Conservation (phyloP, 2,888 invertebrate species). For the Rutpela maculata region DNA sequence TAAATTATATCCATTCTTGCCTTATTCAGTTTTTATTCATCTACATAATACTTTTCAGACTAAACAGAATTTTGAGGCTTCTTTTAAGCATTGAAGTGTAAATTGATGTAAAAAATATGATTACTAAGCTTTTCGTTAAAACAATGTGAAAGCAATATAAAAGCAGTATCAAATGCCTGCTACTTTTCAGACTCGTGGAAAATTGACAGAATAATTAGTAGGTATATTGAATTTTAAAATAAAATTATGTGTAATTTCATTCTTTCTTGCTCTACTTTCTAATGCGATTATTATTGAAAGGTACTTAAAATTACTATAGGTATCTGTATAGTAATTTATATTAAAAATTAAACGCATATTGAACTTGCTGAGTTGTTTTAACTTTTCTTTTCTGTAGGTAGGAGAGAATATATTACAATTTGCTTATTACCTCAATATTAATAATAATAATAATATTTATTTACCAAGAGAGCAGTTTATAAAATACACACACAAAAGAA, state of each 20-base stretch:
- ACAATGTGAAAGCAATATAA: constrained; percentile 1
- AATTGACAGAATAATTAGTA: constrained; percentile 15
- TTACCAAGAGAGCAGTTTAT: no score
- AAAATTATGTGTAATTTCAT: constrained; percentile 18
- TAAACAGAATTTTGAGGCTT: background rate
- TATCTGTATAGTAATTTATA: no score
- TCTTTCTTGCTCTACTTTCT: background rate
- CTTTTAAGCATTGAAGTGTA: constrained; percentile 1
- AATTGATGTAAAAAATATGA: constrained; percentile 10
- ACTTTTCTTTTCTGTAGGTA: no score
- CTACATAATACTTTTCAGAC: background rate
- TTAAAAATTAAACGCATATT: no score
- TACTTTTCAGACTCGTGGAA: background rate
- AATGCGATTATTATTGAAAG: background rate
- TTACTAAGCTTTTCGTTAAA: constrained; percentile 3
- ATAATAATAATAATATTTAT: no score
- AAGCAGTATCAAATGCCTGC: constrained; percentile 23
- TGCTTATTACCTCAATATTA: no score
- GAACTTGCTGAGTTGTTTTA: no score
- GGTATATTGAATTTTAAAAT: constrained; percentile 12
- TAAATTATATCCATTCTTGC: background rate
- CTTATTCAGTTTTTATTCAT: background rate
- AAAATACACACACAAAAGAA: no score
- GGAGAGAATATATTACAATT: no score
- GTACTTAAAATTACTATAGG: no score